These are phyloP conservation scores for Phylloscopus collybita DNA, from an alignment of 2,797 vertebrate genomes.

Conservation along the genomic window DNA sequence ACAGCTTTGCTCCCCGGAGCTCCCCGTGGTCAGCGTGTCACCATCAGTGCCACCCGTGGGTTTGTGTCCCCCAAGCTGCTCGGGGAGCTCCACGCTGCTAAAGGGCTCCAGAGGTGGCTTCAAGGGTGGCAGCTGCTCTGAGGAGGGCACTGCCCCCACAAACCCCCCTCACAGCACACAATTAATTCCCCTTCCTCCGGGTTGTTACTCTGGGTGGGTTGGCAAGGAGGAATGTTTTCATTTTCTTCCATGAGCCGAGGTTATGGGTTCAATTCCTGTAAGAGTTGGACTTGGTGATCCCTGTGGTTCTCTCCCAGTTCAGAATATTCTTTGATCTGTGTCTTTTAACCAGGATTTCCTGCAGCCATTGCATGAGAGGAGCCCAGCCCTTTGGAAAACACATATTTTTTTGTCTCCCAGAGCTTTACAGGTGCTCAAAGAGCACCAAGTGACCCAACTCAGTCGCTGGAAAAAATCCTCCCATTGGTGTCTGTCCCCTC, in stretches of 20 bases:
- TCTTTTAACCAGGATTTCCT: neutral
- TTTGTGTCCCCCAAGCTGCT: neutral
- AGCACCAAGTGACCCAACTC: neutral
- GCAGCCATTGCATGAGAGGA: neutral
- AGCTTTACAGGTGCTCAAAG: neutral
- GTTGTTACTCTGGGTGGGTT: neutral
- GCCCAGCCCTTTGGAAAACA: neutral
- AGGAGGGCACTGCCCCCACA: neutral
- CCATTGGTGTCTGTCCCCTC: accelerated
- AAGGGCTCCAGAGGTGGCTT: neutral
- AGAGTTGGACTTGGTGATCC: neutral
- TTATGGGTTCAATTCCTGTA: neutral
- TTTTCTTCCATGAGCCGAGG: neutral
- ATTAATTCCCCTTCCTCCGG: neutral
- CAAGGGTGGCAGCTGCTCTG: neutral
- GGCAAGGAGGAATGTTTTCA: neutral
- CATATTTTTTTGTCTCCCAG: neutral
- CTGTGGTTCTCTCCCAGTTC: neutral
- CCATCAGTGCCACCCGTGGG: neutral
- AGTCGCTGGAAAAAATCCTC: neutral
- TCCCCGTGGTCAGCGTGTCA: neutral
- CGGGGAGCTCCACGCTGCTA: accelerated
- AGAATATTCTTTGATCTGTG: neutral
- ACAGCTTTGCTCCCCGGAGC: neutral
- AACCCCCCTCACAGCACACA: accelerated